phyloP scores from a whole-genome alignment of 2,888 invertebrate genomes.

The Nemurella pictetii region DNA sequence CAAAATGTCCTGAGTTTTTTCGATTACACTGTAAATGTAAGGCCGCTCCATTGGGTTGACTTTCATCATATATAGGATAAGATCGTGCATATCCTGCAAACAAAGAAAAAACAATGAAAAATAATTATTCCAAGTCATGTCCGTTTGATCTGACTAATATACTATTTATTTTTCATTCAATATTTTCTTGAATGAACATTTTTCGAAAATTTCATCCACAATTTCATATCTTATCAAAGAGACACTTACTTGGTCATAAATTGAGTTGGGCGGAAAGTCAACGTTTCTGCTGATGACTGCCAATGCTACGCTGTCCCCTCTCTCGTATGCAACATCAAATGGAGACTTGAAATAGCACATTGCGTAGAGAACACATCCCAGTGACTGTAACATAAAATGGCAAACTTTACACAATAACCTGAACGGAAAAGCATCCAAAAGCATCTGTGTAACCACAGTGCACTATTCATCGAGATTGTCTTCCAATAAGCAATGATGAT shows the following conservation, averaged over 20 bases:
- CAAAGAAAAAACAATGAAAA: conserved; percentile 42
- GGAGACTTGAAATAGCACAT: conserved; percentile 84
- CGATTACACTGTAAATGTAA: conserved; percentile 72
- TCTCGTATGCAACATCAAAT: conserved; percentile 79
- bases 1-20: conserved; percentile 61
- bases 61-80: conserved; percentile 70
- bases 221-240: neutral
- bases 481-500: no score
- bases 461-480: no score
- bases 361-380: conserved; percentile 84
- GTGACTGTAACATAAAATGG: conserved; percentile 61
- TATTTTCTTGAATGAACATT: no score
- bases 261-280: conserved; percentile 68
- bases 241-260: conserved; percentile 61
- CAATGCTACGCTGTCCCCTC: conserved; percentile 84
- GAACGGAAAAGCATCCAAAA: no score
- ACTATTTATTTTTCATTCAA: no score
- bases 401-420: neutral
- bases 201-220: no score
- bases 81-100: conserved; percentile 68
- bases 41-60: conserved; percentile 78
- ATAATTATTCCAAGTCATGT: neutral
- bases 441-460: no score
- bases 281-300: conserved; percentile 78
- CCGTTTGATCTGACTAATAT: no score